A percentile compares a stretch with the other conserved stretches of the same genome.
These are phyloP conservation scores for Zosterops japonicus DNA, from an alignment of 2,113 vertebrate genomes.

Conservation along the genomic window DNA sequence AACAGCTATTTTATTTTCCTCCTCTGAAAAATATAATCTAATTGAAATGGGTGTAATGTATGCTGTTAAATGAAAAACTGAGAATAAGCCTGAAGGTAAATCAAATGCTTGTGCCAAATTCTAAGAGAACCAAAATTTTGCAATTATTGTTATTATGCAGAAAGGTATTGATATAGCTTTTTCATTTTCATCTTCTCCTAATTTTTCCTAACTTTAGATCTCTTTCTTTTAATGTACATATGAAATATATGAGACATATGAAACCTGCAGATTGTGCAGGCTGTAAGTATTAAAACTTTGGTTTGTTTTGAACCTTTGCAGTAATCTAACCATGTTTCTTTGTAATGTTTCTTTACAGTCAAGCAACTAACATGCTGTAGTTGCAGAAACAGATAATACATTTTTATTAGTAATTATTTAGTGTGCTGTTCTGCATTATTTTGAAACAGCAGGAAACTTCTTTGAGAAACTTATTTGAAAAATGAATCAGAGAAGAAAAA, in stretches of 20 bases:
- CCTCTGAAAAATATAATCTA: neutral
- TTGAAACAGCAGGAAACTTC: constrained; percentile 5
- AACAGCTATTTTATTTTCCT: neutral
- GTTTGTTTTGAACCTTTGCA: neutral
- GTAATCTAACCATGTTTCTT: neutral
- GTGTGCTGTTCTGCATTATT: neutral
- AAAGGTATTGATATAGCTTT: neutral
- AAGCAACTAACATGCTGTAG: neutral
- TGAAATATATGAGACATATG: neutral
- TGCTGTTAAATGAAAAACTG: neutral
- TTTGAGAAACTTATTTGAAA: constrained; percentile 21
- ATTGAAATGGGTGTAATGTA: neutral
- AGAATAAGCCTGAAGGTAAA: neutral
- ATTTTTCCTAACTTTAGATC: neutral
- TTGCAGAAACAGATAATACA: neutral
- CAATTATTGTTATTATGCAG: neutral
- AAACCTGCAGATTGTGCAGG: neutral
- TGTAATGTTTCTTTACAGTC: neutral
- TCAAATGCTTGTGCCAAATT: neutral
- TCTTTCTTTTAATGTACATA: neutral
- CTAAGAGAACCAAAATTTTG: neutral
- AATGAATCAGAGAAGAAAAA: neutral
- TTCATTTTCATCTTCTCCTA: neutral
- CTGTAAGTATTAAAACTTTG: neutral
- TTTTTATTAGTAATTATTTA: constrained; percentile 38